Base-by-base conservation (phyloP, 2,888 invertebrate species). In the Allacma fusca region DNA sequence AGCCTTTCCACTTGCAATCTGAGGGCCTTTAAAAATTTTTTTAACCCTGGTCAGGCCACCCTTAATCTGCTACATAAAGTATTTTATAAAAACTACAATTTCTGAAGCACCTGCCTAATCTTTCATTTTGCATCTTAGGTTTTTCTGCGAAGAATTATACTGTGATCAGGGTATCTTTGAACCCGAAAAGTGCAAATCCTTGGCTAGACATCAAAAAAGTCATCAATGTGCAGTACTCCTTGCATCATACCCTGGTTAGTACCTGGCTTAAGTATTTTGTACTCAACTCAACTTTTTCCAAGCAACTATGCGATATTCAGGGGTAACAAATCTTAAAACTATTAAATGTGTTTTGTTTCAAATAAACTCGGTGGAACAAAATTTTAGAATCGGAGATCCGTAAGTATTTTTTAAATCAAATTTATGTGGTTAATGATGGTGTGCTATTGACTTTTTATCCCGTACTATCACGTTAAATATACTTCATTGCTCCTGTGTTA, bases 111-210 rank as follows among this genome's bases (percentile, higher is more conserved):
- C n/a, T n/a, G n/a, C n/a, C n/a, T n/a, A n/a, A n/a, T 40, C 40
- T 40, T 40, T 40, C 40, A 5, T 40, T 5, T 50, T 57, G 57
- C 4, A 19, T 21, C 57, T 0, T 26, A 74, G 73, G 75, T 16
- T 86, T 85, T 9, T 81, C 83, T 91, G 91, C 83, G 85, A 86
- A 7, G 87, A 88, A 23, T 62, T 81, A 1, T 87, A 86, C 79
- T 91, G 91, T 84, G 84, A 86, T 2, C 86, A 88, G 13, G 91
- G 91, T 77, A 88, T 90, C 83, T 91, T 89, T 85, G 87, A 88
- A n/a, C 91, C 92, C 0, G 84, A 87, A 5, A 88, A 88, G 84
- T 92, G 92, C 85, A 80, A 84, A 34, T 29, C 65, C 62, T 28
- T 24, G 7, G 19, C 12, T 50, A 7, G 72, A 67, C 76, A 77